These are phyloP conservation scores for Sanderia malayensis DNA, from an alignment of 30 jellyfish, hydroid and myxozoan species.

Conservation along the genomic window DNA sequence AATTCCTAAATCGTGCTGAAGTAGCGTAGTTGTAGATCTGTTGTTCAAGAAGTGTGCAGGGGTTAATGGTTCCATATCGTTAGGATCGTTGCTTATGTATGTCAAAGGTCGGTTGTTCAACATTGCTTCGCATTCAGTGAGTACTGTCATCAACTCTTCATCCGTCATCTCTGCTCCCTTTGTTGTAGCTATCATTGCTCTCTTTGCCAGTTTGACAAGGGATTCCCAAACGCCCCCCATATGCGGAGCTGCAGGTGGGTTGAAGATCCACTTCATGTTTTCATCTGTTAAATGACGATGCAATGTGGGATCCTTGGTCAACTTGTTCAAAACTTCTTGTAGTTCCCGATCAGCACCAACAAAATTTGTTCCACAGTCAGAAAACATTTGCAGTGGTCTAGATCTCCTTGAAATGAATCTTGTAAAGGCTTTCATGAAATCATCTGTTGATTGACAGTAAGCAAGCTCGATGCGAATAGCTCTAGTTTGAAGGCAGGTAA, in stretches of 20 bases:
- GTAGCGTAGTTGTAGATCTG: slow-evolving; percentile 9
- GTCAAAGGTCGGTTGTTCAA: slow-evolving; percentile 48
- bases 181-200: slow-evolving; percentile 36
- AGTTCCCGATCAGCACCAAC: slow-evolving; percentile 44
- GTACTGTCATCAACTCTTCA: slow-evolving; percentile 47
- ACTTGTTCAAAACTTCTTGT: slow-evolving; percentile 14
- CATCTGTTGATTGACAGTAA: slow-evolving; percentile 34
- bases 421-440: slow-evolving; percentile 50
- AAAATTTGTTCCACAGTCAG: slow-evolving; percentile 65
- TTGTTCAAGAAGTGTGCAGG: slow-evolving; percentile 42
- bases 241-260: slow-evolving; percentile 60
- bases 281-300: slow-evolving; percentile 28
- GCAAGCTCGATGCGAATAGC: slow-evolving; percentile 68
- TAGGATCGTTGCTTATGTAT: slow-evolving; percentile 19
- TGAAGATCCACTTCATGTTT: slow-evolving; percentile 57
- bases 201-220: slow-evolving; percentile 43
- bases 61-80: slow-evolving; percentile 42
- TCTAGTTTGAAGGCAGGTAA: slow-evolving; percentile 53
- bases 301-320: slow-evolving; percentile 13
- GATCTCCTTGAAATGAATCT: slow-evolving; percentile 45
- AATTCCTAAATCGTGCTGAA: slow-evolving; percentile 18
- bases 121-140: slow-evolving; percentile 40
- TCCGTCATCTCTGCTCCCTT: slow-evolving; percentile 27
- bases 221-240: slow-evolving; percentile 42
- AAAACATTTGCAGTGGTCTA: slow-evolving; percentile 27